These are phyloP conservation scores for Altica lythri DNA, from an alignment of 2,888 invertebrate species.

Conservation along the genomic window DNA sequence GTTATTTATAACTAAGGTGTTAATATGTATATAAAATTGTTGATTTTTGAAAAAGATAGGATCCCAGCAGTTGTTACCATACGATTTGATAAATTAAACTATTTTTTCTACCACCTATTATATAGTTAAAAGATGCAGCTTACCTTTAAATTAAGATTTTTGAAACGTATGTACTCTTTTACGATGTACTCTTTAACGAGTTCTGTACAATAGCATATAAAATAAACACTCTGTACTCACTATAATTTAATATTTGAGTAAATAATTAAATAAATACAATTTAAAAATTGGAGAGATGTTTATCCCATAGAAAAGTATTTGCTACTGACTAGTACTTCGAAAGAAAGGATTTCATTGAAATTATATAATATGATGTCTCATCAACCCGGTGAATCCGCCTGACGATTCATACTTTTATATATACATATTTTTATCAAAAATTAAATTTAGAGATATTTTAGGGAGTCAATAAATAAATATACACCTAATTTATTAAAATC, in stretches of 20 bases:
- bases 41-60: too few relatives aligned
- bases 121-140: too few relatives aligned
- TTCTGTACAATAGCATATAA: too few relatives aligned
- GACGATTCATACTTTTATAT: conserved; percentile 19
- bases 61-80: too few relatives aligned
- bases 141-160: conserved; percentile 5
- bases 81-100: too few relatives aligned
- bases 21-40: too few relatives aligned
- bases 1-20: too few relatives aligned
- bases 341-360: conserved; percentile 17
- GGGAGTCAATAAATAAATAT: too few relatives aligned
- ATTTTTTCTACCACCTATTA: too few relatives aligned
- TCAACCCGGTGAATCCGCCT: conserved; percentile 1
- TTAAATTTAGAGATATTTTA: too few relatives aligned
- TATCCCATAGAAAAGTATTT: conserved; percentile 15
- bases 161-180: neutral
- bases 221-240: conserved; percentile 15
- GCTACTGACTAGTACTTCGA: conserved; percentile 22
- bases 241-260: neutral
- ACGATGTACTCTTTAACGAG: neutral
- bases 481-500: too few relatives aligned
- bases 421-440: too few relatives aligned
- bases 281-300: conserved; percentile 18
- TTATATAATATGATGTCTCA: conserved; percentile 25
- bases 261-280: conserved; percentile 11